These are phyloP conservation scores for Drosophila kanapiae DNA, from an alignment of 1,140 invertebrate species.

Conservation along the genomic window DNA sequence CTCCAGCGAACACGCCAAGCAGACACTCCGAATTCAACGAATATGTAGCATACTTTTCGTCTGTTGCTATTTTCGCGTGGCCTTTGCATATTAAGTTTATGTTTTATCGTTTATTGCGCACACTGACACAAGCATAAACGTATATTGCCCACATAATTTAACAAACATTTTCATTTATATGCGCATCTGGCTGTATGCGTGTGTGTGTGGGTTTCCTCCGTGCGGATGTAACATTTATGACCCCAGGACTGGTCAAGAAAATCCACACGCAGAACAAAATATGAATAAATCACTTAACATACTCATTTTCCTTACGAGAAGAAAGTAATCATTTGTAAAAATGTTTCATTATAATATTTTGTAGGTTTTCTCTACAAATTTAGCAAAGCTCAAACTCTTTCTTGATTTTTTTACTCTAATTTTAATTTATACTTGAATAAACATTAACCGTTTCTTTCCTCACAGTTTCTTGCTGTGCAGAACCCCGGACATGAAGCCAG, in stretches of 20 bases:
- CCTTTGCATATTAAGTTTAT: constrained; percentile 70
- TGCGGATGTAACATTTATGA: constrained; percentile 54
- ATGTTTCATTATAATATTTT: too few relatives aligned
- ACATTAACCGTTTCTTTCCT: neutral
- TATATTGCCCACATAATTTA: constrained; percentile 74
- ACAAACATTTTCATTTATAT: constrained; percentile 71
- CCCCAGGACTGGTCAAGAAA: constrained; percentile 45
- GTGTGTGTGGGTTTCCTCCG: constrained; percentile 15
- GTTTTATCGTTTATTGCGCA: constrained; percentile 72
- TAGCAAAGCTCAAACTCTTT: neutral
- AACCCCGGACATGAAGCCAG: constrained; percentile 1
- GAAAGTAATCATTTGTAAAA: neutral
- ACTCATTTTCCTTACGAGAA: neutral
- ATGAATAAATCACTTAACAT: fast-evolving
- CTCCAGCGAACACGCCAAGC: constrained; percentile 3
- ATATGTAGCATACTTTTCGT: constrained; percentile 51
- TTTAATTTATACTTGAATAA: neutral
- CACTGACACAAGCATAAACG: constrained; percentile 58
- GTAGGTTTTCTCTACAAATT: neutral
- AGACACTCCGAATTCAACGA: neutral
- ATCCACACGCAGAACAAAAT: neutral
- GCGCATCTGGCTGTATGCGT: constrained; percentile 24
- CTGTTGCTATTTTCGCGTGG: constrained; percentile 59
- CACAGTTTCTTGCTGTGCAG: neutral
- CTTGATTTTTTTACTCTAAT: too few relatives aligned